Percentiles rank a stretch among this genome's conserved stretches.
Conservation (phyloP, 92 coral and sea anemone genomes). For the Parazoanthus atlanticus region DNA sequence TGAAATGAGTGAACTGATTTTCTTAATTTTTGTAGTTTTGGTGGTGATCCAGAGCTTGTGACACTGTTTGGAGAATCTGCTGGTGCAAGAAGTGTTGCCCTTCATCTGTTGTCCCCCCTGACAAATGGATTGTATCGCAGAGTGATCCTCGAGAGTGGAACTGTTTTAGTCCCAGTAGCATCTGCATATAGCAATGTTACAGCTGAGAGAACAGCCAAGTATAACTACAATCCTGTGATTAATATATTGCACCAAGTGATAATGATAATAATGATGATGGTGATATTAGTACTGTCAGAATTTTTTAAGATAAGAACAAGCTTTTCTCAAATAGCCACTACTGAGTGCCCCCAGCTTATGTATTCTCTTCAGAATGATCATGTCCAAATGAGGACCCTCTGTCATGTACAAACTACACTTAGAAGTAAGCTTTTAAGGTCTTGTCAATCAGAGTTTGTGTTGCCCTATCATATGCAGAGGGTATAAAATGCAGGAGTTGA, state of each 20-base stretch:
- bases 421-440: too few relatives aligned
- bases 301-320: too few relatives aligned
- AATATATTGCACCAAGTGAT: neutral
- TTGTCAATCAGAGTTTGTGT: too few relatives aligned
- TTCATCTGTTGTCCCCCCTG: constrained; percentile 63
- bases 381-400: too few relatives aligned
- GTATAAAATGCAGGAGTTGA: too few relatives aligned
- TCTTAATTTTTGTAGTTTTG: constrained; percentile 15
- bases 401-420: too few relatives aligned
- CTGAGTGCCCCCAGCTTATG: too few relatives aligned
- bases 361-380: too few relatives aligned
- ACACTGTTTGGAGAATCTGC: constrained; percentile 38
- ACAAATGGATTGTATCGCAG: constrained; percentile 49
- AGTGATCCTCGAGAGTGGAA: constrained; percentile 65
- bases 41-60: constrained; percentile 37
- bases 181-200: neutral
- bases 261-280: too few relatives aligned
- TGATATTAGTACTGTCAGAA: too few relatives aligned
- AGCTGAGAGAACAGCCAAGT: constrained; percentile 24
- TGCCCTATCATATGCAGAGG: too few relatives aligned
- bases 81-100: constrained; percentile 57
- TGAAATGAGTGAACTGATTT: neutral
- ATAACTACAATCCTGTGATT: neutral
- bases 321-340: too few relatives aligned
- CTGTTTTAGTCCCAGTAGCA: constrained; percentile 36